These are phyloP conservation scores for Cephus nigrinus DNA, from an alignment of 2,888 invertebrate genomes.

Conservation along the genomic window DNA sequence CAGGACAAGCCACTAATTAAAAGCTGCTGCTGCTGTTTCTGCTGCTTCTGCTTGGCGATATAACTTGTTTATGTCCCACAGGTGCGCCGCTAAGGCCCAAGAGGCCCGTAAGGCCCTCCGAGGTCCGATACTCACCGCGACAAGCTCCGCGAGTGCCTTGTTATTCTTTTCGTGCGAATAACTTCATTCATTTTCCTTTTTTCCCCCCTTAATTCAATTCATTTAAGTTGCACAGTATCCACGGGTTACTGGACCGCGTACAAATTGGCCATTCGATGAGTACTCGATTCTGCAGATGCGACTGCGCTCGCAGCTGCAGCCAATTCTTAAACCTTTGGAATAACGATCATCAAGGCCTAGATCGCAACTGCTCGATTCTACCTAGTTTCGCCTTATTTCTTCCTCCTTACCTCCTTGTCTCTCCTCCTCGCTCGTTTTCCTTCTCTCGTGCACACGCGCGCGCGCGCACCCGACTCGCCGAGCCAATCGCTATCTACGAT, in stretches of 20 bases:
- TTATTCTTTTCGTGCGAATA: not conserved
- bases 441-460: not conserved
- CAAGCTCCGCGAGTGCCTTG: not conserved
- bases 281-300: not conserved
- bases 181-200: not conserved
- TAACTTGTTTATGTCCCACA: constrained; percentile 37
- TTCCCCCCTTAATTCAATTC: not conserved
- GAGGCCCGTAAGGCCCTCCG: not conserved
- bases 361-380: constrained; percentile 16
- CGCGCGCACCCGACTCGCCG: not conserved
- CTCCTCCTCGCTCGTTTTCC: constrained; percentile 13
- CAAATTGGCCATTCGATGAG: not conserved
- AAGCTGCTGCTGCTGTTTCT: constrained; percentile 22
- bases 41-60: constrained; percentile 16
- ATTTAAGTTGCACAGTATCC: not conserved
- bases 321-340: not conserved
- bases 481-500: constrained; percentile 29
- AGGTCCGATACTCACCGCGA: not conserved
- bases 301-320: not conserved
- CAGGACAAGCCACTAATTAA: constrained; percentile 37
- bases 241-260: not conserved
- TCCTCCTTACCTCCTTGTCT: constrained; percentile 4
- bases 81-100: constrained; percentile 12
- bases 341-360: not conserved
- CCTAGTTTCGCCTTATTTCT: constrained; percentile 15